Evolutionary conservation across 2,797 vertebrate species (phyloP), one percentile per base, ranked within the genome.

Genomic region (Podarcis siculus): DNA sequence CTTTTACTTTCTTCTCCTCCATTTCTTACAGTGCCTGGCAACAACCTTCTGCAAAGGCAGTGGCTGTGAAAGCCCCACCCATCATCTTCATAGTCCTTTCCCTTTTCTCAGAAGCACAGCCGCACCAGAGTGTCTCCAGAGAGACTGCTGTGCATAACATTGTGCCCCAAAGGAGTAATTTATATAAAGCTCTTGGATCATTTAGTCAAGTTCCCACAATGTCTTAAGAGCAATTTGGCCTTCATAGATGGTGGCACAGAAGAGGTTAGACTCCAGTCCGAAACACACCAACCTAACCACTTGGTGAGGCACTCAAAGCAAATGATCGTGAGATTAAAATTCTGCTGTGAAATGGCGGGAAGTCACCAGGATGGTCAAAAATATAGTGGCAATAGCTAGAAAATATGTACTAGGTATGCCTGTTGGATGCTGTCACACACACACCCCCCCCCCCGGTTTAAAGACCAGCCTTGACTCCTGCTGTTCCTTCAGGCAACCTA

Each of bases 151-250:
- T 39, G 73, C 76, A 58, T 71, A 75, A 86, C 77, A 69, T 87
- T 87, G 89, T 76, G 84, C 82, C 73, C 35, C 81, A 81, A 86
- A 86, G 82, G 64, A 45, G 23, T 77, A 37, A 72, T 88, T 92
- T 81, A 73, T 10, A 61, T 32, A 84, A 91, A 49, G 4, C 5
- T 86, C 81, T 84, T 82, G n/a, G 72, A 87, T 84, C 72, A 13
- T 45, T 32, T 88, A 2, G 1, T 83, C 79, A 67, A n/a, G 17
- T 0, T 92, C 35, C 30, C 37, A 86, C 23, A 86, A 67, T 2
- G 1, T 82, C 73, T 89, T 21, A 89, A 79, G 76, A 9, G 13
- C 25, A 79, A 87, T 89, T 85, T 88, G 67, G 4, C 45, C 81
- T 2, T 35, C 25, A 64, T 12, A 32, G 77, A 35, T 21, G 58